Evolutionary conservation across 2,888 invertebrate species (phyloP), one percentile per base, ranked within the genome.

Genomic region (Fragum sueziense): DNA sequence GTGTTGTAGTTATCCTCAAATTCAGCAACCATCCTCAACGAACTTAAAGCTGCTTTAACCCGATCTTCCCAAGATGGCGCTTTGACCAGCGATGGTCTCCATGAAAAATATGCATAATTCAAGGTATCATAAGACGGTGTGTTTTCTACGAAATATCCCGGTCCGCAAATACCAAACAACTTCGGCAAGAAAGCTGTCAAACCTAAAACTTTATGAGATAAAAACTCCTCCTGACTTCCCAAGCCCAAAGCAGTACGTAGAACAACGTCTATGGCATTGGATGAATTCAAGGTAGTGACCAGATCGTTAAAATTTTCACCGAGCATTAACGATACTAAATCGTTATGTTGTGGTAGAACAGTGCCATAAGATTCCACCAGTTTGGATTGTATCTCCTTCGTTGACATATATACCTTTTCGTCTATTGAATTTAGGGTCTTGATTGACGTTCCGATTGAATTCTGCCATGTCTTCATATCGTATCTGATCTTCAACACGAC

Each of bases 131-230:
- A 84, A 20, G 89, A 82, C 9, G 90, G 89, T n/a, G 95, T 92
- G 86, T 95, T 95, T 89, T 96, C 95, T 2, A 95, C 95, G n/a
- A 95, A 95, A 91, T 95, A 96, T 87, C 95, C 94, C 3, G 94
- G 93, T 0, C 96, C 96, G 91, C 96, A 96, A 0, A 95, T 95
- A 7, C 95, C 96, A 62, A 95, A 92, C 33, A 96, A 91, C 86
- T 95, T 95, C 0, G 96, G 96, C 88, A 96, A 95, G 67, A 95
- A 93, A 82, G 95, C 95, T 85, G 14, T 61, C 6, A 33, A 11
- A 31, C 61, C 61, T 9, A 61, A n/a, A 17, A 61, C 31, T 11
- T 25, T 61, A 31, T 22, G 31, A 2, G 61, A 61, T 33, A 61
- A 31, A 31, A 61, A 61, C 29, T 61, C 61, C 31, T 61, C 61